Conservation (phyloP, 1,140 invertebrate genomes). For the Bemisia tabaci region DNA sequence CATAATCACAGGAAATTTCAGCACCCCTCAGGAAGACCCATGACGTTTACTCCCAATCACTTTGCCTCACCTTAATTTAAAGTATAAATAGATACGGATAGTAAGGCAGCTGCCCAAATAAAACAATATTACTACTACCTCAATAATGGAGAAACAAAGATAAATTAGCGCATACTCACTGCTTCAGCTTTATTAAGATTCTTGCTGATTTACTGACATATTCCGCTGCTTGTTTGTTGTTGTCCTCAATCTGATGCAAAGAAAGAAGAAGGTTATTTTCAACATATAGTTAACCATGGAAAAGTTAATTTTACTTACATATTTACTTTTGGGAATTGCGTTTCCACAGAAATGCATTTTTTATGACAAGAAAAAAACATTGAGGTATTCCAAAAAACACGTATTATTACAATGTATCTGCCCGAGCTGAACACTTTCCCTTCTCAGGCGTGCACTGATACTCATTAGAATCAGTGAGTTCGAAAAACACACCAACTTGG, state of each 20-base stretch:
- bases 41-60: too few species aligned
- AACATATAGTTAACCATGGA: background rate
- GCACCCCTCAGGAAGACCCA: too few species aligned
- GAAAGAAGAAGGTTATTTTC: conserved; percentile 17
- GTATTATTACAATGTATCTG: too few species aligned
- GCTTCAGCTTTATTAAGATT: conserved; percentile 62
- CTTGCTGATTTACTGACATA: conserved; percentile 72
- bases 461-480: too few species aligned
- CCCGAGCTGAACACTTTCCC: background rate
- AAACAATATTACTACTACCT: background rate
- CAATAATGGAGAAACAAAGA: background rate
- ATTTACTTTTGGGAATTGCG: conserved; percentile 6
- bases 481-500: too few species aligned
- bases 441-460: too few species aligned
- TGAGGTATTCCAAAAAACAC: conserved; percentile 7
- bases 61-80: too few species aligned
- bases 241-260: conserved; percentile 69
- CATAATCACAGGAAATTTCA: too few species aligned
- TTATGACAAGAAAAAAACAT: background rate
- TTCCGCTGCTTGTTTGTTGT: conserved; percentile 70
- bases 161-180: conserved; percentile 35
- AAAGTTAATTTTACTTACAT: conserved; percentile 2
- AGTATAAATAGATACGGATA: background rate
- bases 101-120: too few species aligned
- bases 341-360: conserved; percentile 3